These are phyloP conservation scores for Sciurus vulgaris DNA, from an alignment of 2,797 vertebrate genomes.

Conservation along the genomic window DNA sequence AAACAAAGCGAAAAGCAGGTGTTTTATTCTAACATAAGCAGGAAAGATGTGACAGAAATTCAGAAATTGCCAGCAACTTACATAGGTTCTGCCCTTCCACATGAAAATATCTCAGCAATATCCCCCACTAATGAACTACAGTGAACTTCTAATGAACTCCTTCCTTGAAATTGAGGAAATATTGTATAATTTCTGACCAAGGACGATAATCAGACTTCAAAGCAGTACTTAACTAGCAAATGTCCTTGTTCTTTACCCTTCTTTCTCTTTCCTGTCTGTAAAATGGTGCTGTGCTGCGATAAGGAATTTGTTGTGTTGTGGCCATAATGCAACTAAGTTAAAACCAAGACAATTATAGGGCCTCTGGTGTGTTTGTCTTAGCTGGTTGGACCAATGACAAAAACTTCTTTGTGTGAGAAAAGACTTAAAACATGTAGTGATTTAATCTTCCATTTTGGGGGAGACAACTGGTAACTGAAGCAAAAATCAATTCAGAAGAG, in stretches of 20 bases:
- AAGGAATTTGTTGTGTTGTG: neutral
- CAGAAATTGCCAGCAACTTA: neutral
- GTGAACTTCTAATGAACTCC: neutral
- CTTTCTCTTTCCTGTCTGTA: neutral
- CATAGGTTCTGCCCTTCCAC: neutral
- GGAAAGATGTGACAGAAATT: neutral
- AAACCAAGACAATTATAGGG: neutral
- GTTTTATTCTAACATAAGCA: slow-evolving; percentile 18
- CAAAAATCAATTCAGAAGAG: neutral
- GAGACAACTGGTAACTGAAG: neutral
- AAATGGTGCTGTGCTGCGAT: neutral
- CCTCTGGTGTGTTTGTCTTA: neutral
- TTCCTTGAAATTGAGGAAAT: neutral
- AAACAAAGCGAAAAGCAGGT: neutral
- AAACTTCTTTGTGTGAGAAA: neutral
- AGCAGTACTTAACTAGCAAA: neutral
- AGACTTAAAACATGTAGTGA: neutral
- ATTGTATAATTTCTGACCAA: neutral
- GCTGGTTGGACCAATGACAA: neutral
- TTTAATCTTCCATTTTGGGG: neutral
- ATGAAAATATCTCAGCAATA: neutral
- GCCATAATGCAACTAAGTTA: neutral
- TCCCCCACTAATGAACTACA: neutral
- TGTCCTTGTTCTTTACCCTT: neutral
- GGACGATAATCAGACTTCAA: neutral